Evolutionary conservation across 2,888 invertebrate genomes (phyloP), one percentile per base, ranked within the genome.

Genomic region (Physocephala rufipes): DNA sequence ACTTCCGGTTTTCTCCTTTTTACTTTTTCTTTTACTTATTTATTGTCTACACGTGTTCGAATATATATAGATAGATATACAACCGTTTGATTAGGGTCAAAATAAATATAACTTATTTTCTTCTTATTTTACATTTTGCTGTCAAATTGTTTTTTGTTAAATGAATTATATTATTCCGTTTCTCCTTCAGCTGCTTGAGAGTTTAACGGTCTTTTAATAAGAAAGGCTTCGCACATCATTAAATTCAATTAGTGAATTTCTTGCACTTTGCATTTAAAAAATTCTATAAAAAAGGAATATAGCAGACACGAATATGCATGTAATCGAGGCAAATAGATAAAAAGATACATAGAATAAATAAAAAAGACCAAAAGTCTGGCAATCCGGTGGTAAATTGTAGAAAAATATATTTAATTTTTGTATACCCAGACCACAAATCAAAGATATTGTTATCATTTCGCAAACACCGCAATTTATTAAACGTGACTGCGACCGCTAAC

Each of bases 361-460:
- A 43, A 24, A n/a, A 16, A 21, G 58, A 67, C 58, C 43, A 13
- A 53, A 7, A n/a, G 55, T 19, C 66, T 36, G 66, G 19, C 66
- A 55, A n/a, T 26, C 49, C 24, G 28, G 16, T 7, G 66, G 12
- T 49, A 49, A 45, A 24, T 13, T n/a, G 21, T 19, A 30, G 61
- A 19, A 26, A 13, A 30, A 30, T 30, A 61, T 19, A 19, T 24
- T 19, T 15, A 36, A 36, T 28, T 53, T 36, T 4, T 36, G 36
- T 36, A 36, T 36, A 36, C 36, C 5, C 36, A n/a, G 3, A n/a
- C 15, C 53, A 53, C 21, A 30, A 19, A 36, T n/a, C n/a, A 55
- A 19, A 55, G 66, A 66, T 66, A 66, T 66, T 43, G 66, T 66
- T 66, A 66, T 66, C 66, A 66, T 55, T 55, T 16, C 66, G 55